Evolutionary conservation across 2,888 invertebrate species (phyloP), one percentile per base, ranked within the genome.

Genomic region (Ptilodon capucinus): DNA sequence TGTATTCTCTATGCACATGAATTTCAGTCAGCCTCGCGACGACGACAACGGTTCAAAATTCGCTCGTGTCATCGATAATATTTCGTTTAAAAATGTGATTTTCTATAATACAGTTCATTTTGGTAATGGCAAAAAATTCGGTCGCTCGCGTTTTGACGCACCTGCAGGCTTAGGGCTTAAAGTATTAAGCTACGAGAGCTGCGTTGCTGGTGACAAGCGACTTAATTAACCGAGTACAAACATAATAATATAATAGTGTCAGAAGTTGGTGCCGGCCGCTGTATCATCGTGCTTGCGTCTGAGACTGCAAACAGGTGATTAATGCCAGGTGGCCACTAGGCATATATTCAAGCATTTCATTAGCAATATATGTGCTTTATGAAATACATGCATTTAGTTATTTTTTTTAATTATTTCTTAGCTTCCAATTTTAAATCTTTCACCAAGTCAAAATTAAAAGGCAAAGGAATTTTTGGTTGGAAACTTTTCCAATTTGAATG

Each of bases 151-250:
- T n/a, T n/a, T n/a, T n/a, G n/a, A n/a, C n/a, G n/a, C n/a, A n/a
- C n/a, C n/a, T n/a, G n/a, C n/a, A n/a, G n/a, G n/a, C n/a, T n/a
- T n/a, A n/a, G n/a, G n/a, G n/a, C n/a, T n/a, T 83, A 81, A 84
- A 79, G 80, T 79, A 84, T 80, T 81, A 84, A 79, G 76, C 75
- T 54, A 59, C 64, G 68, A 54, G 73, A 66, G 76, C 81, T 78
- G 79, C 75, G 76, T 74, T 72, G 79, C 65, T 68, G 73, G 71
- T 79, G 80, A 83, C 84, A 82, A 84, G 84, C 71, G 74, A 81
- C 81, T 84, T 86, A 84, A 86, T 86, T 84, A 83, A 83, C 73
- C 71, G 61, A 68, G 68, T 63, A 72, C 72, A 79, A 81, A 82
- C 72, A 78, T 72, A 67, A 69, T 71, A 68, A 69, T 9, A 21